Percentiles rank a stretch among this genome's conserved stretches.
These are phyloP conservation scores for Dendroctonus ponderosae DNA, from an alignment of 1,140 invertebrate genomes.

Conservation along the genomic window DNA sequence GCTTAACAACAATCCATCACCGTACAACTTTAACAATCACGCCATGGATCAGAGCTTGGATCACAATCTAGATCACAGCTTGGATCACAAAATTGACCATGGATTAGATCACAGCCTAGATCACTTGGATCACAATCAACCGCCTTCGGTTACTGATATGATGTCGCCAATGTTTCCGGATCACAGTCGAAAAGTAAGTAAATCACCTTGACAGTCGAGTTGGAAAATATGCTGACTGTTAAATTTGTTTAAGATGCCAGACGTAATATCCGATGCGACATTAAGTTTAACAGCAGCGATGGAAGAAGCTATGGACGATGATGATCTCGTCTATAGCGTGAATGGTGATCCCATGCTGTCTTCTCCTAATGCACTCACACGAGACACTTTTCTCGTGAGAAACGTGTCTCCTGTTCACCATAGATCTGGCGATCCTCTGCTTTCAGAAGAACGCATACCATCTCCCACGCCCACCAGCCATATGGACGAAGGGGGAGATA, in stretches of 20 bases:
- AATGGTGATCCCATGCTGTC: slow-evolving; percentile 64
- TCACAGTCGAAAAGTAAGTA: slow-evolving; percentile 49
- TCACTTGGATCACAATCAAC: slow-evolving; percentile 53
- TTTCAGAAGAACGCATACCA: slow-evolving; percentile 46
- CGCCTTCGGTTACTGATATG: slow-evolving; percentile 41
- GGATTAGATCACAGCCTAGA: slow-evolving; percentile 26
- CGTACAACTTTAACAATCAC: slow-evolving; percentile 42
- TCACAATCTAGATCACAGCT: slow-evolving; percentile 36
- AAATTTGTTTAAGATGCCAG: slow-evolving; percentile 54
- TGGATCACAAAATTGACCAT: slow-evolving; percentile 38
- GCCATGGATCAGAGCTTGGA: slow-evolving; percentile 25
- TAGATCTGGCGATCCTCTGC: slow-evolving; percentile 40
- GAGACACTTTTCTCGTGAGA: slow-evolving; percentile 39
- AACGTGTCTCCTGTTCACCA: slow-evolving; percentile 40
- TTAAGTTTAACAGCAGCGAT: slow-evolving; percentile 70
- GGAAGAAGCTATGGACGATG: slow-evolving; percentile 81
- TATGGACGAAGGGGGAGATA: slow-evolving; percentile 49
- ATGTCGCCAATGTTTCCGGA: slow-evolving; percentile 47
- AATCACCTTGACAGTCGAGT: slow-evolving; percentile 2
- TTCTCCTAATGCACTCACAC: slow-evolving; percentile 50
- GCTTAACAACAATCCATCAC: slow-evolving; percentile 25
- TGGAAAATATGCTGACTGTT: neutral
- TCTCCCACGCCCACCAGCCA: slow-evolving; percentile 47
- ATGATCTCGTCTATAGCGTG: slow-evolving; percentile 61
- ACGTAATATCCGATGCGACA: slow-evolving; percentile 57